phyloP scores from a whole-genome alignment of 2,888 invertebrate genomes.

The Apamea crenata region DNA sequence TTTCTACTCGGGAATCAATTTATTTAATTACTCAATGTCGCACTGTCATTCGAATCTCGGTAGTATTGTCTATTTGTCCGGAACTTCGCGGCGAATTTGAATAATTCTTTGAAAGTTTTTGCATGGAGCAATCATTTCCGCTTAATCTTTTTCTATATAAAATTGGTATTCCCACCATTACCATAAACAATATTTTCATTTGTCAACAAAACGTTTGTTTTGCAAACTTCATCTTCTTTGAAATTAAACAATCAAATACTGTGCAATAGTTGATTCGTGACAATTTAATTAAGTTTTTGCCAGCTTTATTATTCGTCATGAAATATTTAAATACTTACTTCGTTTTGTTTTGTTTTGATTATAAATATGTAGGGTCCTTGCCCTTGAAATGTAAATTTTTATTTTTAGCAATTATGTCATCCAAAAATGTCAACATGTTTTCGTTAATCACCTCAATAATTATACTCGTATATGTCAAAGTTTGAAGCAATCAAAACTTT shows the following conservation, averaged over 20 bases:
- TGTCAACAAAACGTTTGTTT: conserved; percentile 44
- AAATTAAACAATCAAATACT: conserved; percentile 32
- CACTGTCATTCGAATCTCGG: conserved; percentile 39
- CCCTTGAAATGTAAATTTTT: not conserved
- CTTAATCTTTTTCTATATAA: conserved; percentile 32
- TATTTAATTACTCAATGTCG: conserved; percentile 54
- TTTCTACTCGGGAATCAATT: conserved; percentile 57
- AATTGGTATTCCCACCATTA: conserved; percentile 52
- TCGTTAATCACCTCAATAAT: not conserved
- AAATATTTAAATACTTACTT: conserved; percentile 6
- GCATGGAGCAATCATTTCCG: conserved; percentile 38
- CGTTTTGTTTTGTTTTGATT: conserved; percentile 3
- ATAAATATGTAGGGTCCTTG: not conserved
- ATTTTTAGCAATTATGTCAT: not conserved
- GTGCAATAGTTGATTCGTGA: conserved; percentile 35
- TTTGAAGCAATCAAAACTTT: not conserved
- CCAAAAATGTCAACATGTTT: not conserved
- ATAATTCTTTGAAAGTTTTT: conserved; percentile 58
- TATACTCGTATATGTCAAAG: not conserved
- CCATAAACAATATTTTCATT: conserved; percentile 41
- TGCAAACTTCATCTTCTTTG: conserved; percentile 37
- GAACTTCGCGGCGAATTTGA: conserved; percentile 47
- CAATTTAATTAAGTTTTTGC: conserved; percentile 11
- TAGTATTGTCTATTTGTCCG: conserved; percentile 40
- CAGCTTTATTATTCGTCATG: conserved; percentile 15